Evolutionary conservation across 2,113 vertebrate genomes (phyloP).

Genomic region (Odocoileus virginianus): DNA sequence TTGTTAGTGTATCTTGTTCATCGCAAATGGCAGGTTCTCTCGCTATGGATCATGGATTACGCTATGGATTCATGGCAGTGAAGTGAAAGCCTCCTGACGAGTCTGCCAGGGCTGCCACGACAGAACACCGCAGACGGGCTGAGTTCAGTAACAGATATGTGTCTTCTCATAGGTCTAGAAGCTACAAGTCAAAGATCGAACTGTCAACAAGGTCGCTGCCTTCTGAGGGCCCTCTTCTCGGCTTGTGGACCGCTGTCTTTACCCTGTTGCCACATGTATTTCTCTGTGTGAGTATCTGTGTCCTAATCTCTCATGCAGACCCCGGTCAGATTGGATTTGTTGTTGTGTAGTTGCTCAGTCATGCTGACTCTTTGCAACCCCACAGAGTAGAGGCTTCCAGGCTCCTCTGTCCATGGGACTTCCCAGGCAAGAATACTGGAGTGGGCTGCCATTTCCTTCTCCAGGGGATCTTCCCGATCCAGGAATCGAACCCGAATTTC

Average conservation of each 20-base stretch:
- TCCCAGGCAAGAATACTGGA: neutral
- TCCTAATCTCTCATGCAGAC: neutral
- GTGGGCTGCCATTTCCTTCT: neutral
- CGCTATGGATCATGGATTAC: neutral
- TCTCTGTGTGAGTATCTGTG: fast-evolving
- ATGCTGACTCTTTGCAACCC: neutral
- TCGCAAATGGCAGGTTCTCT: neutral
- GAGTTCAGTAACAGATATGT: neutral
- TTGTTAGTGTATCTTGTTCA: neutral
- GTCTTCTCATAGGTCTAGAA: neutral
- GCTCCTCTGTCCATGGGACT: neutral
- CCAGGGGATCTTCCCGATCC: neutral
- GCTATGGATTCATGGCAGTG: neutral
- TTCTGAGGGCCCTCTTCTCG: neutral
- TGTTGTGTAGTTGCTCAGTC: neutral
- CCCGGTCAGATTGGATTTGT: neutral
- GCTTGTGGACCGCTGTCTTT: neutral
- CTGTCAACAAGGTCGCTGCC: neutral
- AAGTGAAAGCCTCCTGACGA: neutral
- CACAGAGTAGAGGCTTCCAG: neutral
- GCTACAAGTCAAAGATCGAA: neutral
- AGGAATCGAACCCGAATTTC: neutral
- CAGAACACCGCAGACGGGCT: neutral
- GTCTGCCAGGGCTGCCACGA: neutral
- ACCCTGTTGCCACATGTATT: neutral